Conservation (phyloP, 2,797 vertebrate genomes). For the Microctenopoma stevenorrisi region DNA sequence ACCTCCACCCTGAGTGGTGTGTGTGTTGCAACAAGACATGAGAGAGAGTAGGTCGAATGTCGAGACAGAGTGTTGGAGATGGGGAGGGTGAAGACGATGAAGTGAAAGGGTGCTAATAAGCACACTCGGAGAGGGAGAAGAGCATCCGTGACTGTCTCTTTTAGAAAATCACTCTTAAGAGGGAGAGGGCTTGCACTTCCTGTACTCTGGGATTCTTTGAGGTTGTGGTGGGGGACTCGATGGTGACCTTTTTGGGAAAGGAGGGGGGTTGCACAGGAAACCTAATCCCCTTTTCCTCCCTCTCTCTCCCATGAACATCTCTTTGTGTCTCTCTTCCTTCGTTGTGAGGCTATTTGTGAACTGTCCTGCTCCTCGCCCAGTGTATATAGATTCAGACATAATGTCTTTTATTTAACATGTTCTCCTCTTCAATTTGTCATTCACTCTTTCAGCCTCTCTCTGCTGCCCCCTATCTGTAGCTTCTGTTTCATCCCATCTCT, state of each 20-base stretch:
- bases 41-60: slow-evolving; percentile 40
- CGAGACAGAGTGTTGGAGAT: slow-evolving; percentile 35
- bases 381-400: slow-evolving; percentile 44
- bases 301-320: slow-evolving; percentile 15
- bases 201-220: slow-evolving; percentile 63
- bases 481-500: not conserved
- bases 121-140: slow-evolving; percentile 6
- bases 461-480: slow-evolving; percentile 34
- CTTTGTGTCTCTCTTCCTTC: slow-evolving; percentile 7
- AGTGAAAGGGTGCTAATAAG: slow-evolving; percentile 58
- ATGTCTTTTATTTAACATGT: slow-evolving; percentile 56
- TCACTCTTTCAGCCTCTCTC: slow-evolving; percentile 10
- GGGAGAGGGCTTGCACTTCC: slow-evolving; percentile 65
- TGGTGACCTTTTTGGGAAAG: slow-evolving; percentile 54
- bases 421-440: slow-evolving; percentile 10
- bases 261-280: slow-evolving; percentile 57
- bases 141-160: slow-evolving; percentile 46
- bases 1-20: slow-evolving; percentile 6
- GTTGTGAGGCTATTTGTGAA: slow-evolving; percentile 31
- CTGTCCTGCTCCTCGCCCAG: slow-evolving; percentile 19
- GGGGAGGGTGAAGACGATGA: slow-evolving; percentile 44
- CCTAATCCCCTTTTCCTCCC: slow-evolving; percentile 48
- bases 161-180: slow-evolving; percentile 50
- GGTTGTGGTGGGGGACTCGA: slow-evolving; percentile 22
- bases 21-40: slow-evolving; percentile 20